phyloP scores from a whole-genome alignment of 2,797 vertebrate species.

The Poeciliopsis gracilis region DNA sequence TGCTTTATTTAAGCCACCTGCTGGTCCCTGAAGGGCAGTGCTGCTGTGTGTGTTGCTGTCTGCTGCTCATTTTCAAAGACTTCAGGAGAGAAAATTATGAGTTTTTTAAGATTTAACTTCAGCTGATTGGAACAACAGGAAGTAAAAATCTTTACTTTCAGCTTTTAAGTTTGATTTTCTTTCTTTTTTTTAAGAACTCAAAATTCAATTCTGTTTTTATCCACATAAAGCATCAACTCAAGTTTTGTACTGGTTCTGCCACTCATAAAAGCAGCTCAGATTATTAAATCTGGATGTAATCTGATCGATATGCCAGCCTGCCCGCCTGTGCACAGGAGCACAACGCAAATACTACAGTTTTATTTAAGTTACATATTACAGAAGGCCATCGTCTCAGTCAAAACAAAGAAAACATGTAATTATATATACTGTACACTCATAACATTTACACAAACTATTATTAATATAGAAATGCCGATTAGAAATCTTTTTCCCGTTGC shows the following conservation, averaged over 20 bases:
- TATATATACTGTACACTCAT: too few species aligned
- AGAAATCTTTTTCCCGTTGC: neutral
- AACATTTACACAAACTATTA: neutral
- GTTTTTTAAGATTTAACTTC: neutral
- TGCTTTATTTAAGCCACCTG: neutral
- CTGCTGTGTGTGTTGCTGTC: neutral
- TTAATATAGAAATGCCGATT: neutral
- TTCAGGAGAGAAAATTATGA: neutral
- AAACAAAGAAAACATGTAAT: too few species aligned
- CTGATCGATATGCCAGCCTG: neutral
- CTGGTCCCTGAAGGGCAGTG: neutral
- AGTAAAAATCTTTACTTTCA: neutral
- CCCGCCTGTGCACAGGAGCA: too few species aligned
- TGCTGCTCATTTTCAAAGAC: neutral
- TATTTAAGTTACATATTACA: too few species aligned
- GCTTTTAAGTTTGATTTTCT: neutral
- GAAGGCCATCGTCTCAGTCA: too few species aligned
- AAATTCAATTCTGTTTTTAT: neutral
- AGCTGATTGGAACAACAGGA: neutral
- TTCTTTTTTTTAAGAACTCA: neutral
- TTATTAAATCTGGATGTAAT: neutral
- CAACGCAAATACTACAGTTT: too few species aligned
- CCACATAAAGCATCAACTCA: neutral
- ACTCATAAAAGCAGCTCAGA: neutral
- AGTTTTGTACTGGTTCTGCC: neutral